Conservation (phyloP, 2,888 invertebrate genomes). For the Dryadula phaetusa region DNA sequence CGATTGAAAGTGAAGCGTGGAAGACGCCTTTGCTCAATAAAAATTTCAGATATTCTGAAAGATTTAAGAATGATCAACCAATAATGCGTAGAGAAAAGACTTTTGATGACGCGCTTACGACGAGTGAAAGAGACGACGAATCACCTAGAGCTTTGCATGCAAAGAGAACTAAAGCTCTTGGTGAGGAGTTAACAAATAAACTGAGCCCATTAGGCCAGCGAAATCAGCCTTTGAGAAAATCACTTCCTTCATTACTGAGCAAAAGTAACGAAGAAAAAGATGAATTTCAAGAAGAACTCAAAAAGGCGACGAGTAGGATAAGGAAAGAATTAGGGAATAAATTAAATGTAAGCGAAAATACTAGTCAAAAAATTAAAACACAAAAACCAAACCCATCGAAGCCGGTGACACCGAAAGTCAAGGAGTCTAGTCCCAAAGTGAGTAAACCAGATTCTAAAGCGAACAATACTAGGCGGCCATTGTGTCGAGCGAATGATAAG, state of each 20-base stretch:
- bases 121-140: slow-evolving; percentile 66
- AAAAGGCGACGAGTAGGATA: slow-evolving; percentile 81
- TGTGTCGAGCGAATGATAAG: slow-evolving; percentile 68
- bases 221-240: slow-evolving; percentile 78
- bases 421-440: slow-evolving; percentile 78
- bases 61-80: slow-evolving; percentile 71
- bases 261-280: slow-evolving; percentile 82
- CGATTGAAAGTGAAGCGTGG: slow-evolving; percentile 75
- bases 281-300: slow-evolving; percentile 82
- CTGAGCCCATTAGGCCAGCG: slow-evolving; percentile 64
- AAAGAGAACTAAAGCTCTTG: slow-evolving; percentile 65
- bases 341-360: slow-evolving; percentile 74
- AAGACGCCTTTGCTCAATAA: slow-evolving; percentile 77
- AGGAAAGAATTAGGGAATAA: slow-evolving; percentile 78
- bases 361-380: slow-evolving; percentile 76
- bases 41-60: slow-evolving; percentile 79
- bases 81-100: slow-evolving; percentile 79
- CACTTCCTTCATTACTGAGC: slow-evolving; percentile 81
- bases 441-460: slow-evolving; percentile 57
- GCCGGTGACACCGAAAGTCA: slow-evolving; percentile 71
- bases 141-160: slow-evolving; percentile 68
- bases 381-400: slow-evolving; percentile 78
- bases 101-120: slow-evolving; percentile 74
- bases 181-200: slow-evolving; percentile 67
- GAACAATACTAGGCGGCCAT: slow-evolving; percentile 58